phyloP scores from a whole-genome alignment of 2,113 vertebrate species.

The Helogale parvula region DNA sequence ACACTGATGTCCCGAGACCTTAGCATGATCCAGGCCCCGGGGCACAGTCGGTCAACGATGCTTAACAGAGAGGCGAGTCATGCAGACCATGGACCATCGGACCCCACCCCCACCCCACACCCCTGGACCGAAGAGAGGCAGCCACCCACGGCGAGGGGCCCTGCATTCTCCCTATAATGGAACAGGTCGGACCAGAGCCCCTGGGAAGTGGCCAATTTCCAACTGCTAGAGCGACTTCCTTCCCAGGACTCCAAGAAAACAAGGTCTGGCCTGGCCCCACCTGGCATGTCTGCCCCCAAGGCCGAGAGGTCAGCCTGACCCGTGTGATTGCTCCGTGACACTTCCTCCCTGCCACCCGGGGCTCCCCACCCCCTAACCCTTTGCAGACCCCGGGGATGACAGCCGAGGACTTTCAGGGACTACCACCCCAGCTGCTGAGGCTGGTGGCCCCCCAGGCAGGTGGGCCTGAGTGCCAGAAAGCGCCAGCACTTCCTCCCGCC shows the following conservation, averaged over 20 bases:
- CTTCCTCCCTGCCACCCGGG: constrained; percentile 11
- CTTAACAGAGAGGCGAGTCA: too few relatives aligned
- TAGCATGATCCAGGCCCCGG: fast-evolving
- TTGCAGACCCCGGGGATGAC: constrained; percentile 64
- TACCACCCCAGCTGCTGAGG: constrained; percentile 38
- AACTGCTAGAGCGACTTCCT: neutral
- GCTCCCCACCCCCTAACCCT: constrained; percentile 59
- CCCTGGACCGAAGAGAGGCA: neutral
- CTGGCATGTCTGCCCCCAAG: constrained; percentile 14
- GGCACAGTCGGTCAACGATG: fast-evolving
- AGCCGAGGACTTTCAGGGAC: constrained; percentile 36
- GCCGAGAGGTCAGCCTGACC: constrained; percentile 64
- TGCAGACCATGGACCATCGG: neutral
- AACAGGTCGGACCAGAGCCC: neutral
- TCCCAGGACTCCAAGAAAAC: neutral
- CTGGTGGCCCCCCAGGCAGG: constrained; percentile 70
- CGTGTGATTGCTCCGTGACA: constrained; percentile 39
- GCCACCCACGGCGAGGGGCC: fast-evolving
- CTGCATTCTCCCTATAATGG: fast-evolving
- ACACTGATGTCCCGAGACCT: fast-evolving
- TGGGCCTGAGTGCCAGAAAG: constrained; percentile 63
- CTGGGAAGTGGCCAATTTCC: neutral
- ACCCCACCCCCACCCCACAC: neutral
- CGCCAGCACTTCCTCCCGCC: constrained; percentile 62
- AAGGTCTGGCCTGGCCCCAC: constrained; percentile 39